phyloP scores from a whole-genome alignment of 2,797 vertebrate genomes.

The Jordanella pulchra region DNA sequence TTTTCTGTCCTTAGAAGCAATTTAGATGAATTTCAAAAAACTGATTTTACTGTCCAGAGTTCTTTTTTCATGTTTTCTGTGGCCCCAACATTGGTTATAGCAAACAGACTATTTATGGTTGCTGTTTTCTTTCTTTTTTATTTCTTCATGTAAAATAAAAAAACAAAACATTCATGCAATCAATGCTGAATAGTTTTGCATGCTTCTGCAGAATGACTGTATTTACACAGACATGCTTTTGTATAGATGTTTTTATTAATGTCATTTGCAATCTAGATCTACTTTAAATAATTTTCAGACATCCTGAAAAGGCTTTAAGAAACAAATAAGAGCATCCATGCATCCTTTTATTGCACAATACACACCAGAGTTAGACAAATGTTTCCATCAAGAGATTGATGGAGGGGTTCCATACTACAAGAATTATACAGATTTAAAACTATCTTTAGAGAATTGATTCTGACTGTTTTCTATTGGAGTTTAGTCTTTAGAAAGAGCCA shows the following conservation, averaged over 20 bases:
- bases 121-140: neutral
- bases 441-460: neutral
- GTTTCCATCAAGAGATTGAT: neutral
- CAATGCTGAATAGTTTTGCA: neutral
- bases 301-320: neutral
- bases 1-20: neutral
- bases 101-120: neutral
- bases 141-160: neutral
- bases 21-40: neutral
- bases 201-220: neutral
- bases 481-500: neutral
- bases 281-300: neutral
- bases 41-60: neutral
- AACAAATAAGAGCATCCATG: slow-evolving; percentile 44
- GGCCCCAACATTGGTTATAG: neutral
- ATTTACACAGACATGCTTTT: slow-evolving; percentile 3
- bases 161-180: neutral
- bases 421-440: slow-evolving; percentile 33
- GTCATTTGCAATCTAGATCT: neutral
- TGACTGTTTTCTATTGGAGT: neutral
- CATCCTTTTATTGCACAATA: slow-evolving; percentile 39
- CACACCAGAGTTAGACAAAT: slow-evolving; percentile 27
- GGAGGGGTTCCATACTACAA: slow-evolving; percentile 58
- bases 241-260: neutral
- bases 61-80: neutral